phyloP scores from a whole-genome alignment of 2,113 vertebrate genomes.

The Dermatemys mawii region DNA sequence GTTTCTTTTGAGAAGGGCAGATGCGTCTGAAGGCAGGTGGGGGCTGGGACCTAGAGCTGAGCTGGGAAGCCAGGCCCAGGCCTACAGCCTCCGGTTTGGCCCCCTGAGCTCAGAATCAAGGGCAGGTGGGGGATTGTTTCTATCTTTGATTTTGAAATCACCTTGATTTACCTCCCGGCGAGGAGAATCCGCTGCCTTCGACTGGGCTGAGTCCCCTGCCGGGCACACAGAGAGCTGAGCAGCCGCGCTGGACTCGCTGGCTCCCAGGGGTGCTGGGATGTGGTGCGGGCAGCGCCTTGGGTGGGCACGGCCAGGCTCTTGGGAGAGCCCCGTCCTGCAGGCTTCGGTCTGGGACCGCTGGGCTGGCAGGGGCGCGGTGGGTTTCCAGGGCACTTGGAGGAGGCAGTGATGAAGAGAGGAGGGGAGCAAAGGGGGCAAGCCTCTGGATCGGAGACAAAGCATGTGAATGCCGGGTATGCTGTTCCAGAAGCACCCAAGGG shows the following conservation, averaged over 20 bases:
- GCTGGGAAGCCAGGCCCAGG: background rate
- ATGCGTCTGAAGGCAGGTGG: background rate
- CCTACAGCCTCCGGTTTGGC: background rate
- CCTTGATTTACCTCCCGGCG: background rate
- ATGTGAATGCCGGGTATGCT: constrained; percentile 20
- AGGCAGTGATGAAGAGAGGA: background rate
- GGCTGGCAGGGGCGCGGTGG: background rate
- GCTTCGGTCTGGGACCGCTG: background rate
- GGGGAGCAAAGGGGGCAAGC: no score
- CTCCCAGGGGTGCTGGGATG: background rate
- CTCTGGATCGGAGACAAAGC: no score
- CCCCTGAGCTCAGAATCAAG: background rate
- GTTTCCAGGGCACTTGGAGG: background rate
- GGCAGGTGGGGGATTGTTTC: background rate
- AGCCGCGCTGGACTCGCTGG: background rate
- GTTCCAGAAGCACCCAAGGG: background rate
- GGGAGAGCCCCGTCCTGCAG: background rate
- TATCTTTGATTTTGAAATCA: background rate
- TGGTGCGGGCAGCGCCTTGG: background rate
- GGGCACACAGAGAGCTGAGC: no score
- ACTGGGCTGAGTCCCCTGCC: background rate
- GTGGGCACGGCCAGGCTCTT: background rate
- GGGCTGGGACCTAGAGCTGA: background rate
- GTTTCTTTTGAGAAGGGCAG: background rate
- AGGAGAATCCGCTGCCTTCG: background rate